Evolutionary conservation across 2,888 invertebrate genomes (phyloP).

Genomic region (Taenaris catops): DNA sequence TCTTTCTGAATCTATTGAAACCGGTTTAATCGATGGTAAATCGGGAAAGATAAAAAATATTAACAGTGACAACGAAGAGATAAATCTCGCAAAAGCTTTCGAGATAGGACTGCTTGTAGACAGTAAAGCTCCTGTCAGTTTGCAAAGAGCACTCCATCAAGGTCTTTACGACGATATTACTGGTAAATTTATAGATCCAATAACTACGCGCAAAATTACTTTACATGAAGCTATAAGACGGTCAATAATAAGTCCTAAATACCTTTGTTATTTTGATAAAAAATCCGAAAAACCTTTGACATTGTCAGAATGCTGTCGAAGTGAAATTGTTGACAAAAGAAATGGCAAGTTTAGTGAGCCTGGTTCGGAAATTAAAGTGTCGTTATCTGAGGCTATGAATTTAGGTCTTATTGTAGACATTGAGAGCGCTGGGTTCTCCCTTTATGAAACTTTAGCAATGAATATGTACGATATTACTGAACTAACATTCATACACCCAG

Average conservation of each 20-base stretch:
- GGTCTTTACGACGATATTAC: slow-evolving; percentile 90
- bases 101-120: slow-evolving; percentile 89
- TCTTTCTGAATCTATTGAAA: slow-evolving; percentile 87
- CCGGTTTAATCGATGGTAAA: slow-evolving; percentile 86
- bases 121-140: slow-evolving; percentile 88
- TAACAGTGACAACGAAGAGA: slow-evolving; percentile 82
- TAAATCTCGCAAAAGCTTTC: slow-evolving; percentile 88
- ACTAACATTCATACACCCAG: slow-evolving; percentile 86
- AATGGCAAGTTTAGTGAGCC: slow-evolving; percentile 89
- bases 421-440: slow-evolving; percentile 88
- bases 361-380: slow-evolving; percentile 81
- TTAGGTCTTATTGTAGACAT: slow-evolving; percentile 92
- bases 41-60: slow-evolving; percentile 86
- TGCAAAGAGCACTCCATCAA: slow-evolving; percentile 92
- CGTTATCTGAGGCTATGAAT: slow-evolving; percentile 87
- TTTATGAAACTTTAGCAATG: slow-evolving; percentile 90
- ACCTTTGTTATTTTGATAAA: slow-evolving; percentile 90
- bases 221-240: slow-evolving; percentile 91
- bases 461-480: slow-evolving; percentile 85
- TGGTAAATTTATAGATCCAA: slow-evolving; percentile 91
- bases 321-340: slow-evolving; percentile 89
- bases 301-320: slow-evolving; percentile 89
- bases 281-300: slow-evolving; percentile 85
- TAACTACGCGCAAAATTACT: slow-evolving; percentile 88
- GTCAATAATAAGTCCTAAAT: slow-evolving; percentile 88